Evolutionary conservation across 2,888 invertebrate species (phyloP), one percentile per base, ranked within the genome.

Genomic region (Creontiades dilutus): DNA sequence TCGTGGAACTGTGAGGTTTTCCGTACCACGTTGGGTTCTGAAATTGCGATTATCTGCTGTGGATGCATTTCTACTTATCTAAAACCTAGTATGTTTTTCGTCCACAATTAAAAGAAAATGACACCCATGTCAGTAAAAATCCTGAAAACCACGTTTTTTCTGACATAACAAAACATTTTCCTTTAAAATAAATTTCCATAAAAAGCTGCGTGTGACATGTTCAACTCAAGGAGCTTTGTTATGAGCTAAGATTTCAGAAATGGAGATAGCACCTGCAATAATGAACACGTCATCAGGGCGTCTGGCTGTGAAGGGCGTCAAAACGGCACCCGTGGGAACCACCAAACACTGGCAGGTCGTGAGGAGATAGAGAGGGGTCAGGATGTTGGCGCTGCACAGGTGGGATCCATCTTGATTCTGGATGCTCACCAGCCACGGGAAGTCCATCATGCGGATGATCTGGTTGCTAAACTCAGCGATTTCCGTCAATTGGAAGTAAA

Each of bases 361-460:
- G 19, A 86, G 23, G 27, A 86, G 12, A 28, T 86, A 23, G 7
- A 86, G 76, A 19, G n/a, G 75, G 2, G 86, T 86, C 76, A 86
- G 14, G 68, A 86, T 86, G 47, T 86, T 86, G 47, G 75, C 86
- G 12, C 46, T 86, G 76, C 86, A 86, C 9, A 86, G 19, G 86
- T 75, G 76, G 14, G 48, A 27, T 5, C 75, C 46, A 19, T 86
- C 75, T 37, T 12, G n/a, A 19, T 68, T 68, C 28, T 86, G 68
- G 14, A 86, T 2, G 46, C 75, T 75, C 7, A 47, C 75, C 0
- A 47, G 13, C 86, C 75, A 86, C 5, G 85, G 85, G 16, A 85
- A 85, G 5, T 55, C 61, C 52, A 82, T 52, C n/a, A 82, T 55
- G n/a, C 27, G 48, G 14, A 82, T 13, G 52, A 23, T 23, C 52